phyloP scores from a whole-genome alignment of 1,140 invertebrate genomes.

The Hylaeus anthracinus region DNA sequence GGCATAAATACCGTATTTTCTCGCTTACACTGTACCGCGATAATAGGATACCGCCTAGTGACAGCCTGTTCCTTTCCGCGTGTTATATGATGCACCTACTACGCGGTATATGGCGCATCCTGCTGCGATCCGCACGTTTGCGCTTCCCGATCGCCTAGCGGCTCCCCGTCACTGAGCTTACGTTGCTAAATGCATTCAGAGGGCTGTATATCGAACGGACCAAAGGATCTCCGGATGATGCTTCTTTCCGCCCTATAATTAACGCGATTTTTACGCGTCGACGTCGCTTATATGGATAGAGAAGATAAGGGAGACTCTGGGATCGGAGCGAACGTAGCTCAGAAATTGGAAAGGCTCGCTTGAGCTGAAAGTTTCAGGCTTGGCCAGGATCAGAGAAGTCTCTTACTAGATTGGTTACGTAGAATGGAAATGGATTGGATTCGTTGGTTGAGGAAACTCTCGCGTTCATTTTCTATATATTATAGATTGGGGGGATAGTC shows the following conservation, averaged over 20 bases:
- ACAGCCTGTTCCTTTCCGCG: conserved; percentile 42
- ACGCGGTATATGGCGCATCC: conserved; percentile 41
- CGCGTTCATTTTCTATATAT: not conserved
- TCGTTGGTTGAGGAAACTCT: not conserved
- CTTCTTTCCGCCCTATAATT: conserved; percentile 19
- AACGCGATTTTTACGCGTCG: conserved; percentile 8
- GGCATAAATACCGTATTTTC: conserved; percentile 51
- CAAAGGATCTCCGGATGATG: conserved; percentile 30
- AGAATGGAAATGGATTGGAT: not conserved
- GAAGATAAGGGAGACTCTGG: not conserved
- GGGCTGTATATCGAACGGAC: conserved; percentile 7
- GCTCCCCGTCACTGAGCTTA: conserved; percentile 9
- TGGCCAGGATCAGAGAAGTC: not conserved
- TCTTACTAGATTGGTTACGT: not conserved
- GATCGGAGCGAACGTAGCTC: not conserved
- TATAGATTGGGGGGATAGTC: not conserved
- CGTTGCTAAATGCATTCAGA: conserved; percentile 43
- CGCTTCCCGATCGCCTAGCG: not conserved
- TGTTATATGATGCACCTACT: conserved; percentile 46
- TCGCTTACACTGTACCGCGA: conserved; percentile 34
- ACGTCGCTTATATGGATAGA: not conserved
- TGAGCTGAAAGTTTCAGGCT: not conserved
- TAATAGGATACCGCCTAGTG: conserved; percentile 50
- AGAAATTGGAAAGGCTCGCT: not conserved
- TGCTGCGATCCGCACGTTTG: conserved; percentile 37